These are phyloP conservation scores for Plectropomus leopardus DNA, from an alignment of 2,113 vertebrate species.

Conservation along the genomic window DNA sequence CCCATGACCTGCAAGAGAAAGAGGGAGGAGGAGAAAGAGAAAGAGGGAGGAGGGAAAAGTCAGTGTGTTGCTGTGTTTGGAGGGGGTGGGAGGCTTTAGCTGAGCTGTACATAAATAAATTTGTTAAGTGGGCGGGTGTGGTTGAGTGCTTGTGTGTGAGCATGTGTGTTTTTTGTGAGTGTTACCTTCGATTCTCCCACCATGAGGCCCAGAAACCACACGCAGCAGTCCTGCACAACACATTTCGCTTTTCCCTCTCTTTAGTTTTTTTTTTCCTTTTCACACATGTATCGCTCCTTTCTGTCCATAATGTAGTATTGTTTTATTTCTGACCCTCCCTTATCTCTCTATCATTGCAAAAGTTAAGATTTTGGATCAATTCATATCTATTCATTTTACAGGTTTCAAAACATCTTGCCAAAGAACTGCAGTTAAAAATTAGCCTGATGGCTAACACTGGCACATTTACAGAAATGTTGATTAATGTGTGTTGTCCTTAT, in stretches of 20 bases:
- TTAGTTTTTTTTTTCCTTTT: slow-evolving; percentile 10
- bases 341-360: not conserved
- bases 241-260: slow-evolving; percentile 23
- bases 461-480: too few relatives aligned
- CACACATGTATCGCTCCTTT: not conserved
- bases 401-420: too few relatives aligned
- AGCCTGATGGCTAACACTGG: too few relatives aligned
- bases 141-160: slow-evolving; percentile 60
- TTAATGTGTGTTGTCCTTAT: too few relatives aligned
- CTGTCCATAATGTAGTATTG: not conserved
- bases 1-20: slow-evolving; percentile 73
- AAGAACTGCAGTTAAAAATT: too few relatives aligned
- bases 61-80: slow-evolving; percentile 36
- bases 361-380: not conserved
- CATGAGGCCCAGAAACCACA: slow-evolving; percentile 54
- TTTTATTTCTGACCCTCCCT: not conserved
- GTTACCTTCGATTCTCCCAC: slow-evolving; percentile 58
- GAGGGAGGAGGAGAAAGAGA: slow-evolving; percentile 37
- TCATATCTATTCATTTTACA: too few relatives aligned
- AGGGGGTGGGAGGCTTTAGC: slow-evolving; percentile 62
- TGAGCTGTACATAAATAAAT: slow-evolving; percentile 77
- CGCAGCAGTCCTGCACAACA: slow-evolving; percentile 32
- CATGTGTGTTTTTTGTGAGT: slow-evolving; percentile 27
- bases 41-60: slow-evolving; percentile 41
- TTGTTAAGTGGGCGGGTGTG: slow-evolving; percentile 79